Evolutionary conservation across 2,113 vertebrate genomes (phyloP).

Genomic region (Gobiocypris rarus): DNA sequence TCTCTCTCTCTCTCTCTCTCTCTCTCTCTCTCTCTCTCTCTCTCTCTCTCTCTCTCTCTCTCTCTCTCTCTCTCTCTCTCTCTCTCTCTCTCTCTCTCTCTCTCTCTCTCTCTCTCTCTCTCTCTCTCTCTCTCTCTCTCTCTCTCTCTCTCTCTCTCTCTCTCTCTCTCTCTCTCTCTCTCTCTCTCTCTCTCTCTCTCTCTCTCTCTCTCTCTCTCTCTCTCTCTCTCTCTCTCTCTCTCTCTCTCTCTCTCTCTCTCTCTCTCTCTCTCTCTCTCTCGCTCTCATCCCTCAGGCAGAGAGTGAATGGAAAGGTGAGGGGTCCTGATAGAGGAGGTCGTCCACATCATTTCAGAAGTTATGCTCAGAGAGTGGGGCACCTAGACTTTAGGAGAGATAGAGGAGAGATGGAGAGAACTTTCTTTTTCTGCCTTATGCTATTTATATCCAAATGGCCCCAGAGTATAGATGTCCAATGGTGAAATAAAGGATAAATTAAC

Average conservation of each 20-base stretch:
- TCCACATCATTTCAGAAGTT: constrained; percentile 29
- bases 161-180: no score
- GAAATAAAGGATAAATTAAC: constrained; percentile 30
- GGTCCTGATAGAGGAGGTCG: constrained; percentile 44
- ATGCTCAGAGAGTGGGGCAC: constrained; percentile 46
- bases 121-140: no score
- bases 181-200: no score
- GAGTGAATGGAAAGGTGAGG: constrained; percentile 30
- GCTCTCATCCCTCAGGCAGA: constrained; percentile 17
- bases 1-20: no score
- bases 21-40: no score
- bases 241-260: neutral
- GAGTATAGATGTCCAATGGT: constrained; percentile 40
- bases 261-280: neutral
- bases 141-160: no score
- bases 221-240: neutral
- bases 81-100: no score
- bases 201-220: no score
- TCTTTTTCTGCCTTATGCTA: constrained; percentile 5
- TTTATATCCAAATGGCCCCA: constrained; percentile 44
- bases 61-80: no score
- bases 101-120: no score
- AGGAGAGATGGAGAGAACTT: neutral
- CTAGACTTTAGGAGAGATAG: constrained; percentile 43
- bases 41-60: no score